Evolutionary conservation across 2,888 invertebrate genomes (phyloP), one percentile per base, ranked within the genome.

Genomic region (Melikaiella ostensackeni): DNA sequence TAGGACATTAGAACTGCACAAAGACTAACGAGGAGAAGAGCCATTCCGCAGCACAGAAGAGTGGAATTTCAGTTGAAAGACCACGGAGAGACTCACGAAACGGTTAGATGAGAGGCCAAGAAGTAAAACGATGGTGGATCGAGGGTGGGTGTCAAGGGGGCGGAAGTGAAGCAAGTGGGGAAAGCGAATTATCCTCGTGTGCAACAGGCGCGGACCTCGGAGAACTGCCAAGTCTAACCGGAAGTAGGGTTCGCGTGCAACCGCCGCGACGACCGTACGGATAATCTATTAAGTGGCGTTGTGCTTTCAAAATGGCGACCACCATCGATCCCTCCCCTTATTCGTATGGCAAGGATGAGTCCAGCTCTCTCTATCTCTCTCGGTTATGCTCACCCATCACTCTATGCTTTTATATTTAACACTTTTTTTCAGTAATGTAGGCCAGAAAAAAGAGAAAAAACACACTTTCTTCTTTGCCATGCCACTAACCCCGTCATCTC

Each of bases 221-320:
- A 74, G 74, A 33, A 55, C 77, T 64, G 76, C 75, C 75, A 59
- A 61, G 35, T 50, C 75, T 63, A 75, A 78, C 75, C 82, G 86
- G 85, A 86, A 84, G 83, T 80, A 79, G 77, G 77, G 82, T 80
- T 86, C 80, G 85, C 85, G 86, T 85, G 86, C 86, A 83, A 86
- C 86, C 83, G 80, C 79, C 76, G 76, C 38, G 38, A 57, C 33
- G 57, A 75, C 80, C 81, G 75, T 80, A 81, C 83, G 81, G 83
- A 83, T 83, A 85, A 84, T 83, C 86, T 83, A 85, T 85, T 82
- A 84, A 86, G 81, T 76, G 84, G 79, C 74, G 21, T 76, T 63
- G 77, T 80, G 76, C 81, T 81, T 83, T 82, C 83, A 83, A 83
- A 82, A 83, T 83, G 82, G 82, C 82, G 79, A 82, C 80, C 77